Conservation (phyloP, 1,140 invertebrate species). For the Mylabris phalerata region DNA sequence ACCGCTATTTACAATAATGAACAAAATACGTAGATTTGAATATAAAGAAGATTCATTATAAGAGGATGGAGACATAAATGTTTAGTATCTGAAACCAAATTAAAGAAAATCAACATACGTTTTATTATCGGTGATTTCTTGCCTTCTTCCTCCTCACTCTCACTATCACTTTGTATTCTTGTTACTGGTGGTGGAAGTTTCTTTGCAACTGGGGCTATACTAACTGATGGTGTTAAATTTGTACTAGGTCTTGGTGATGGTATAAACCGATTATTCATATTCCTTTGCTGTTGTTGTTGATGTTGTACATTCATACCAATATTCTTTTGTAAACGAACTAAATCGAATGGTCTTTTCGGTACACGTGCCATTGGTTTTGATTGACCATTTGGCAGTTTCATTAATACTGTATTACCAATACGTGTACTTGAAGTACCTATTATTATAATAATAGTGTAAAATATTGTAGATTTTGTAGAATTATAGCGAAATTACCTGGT, state of each 20-base stretch:
- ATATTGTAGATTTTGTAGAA: no score
- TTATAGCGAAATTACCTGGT: slow-evolving; percentile 15
- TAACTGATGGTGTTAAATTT: slow-evolving; percentile 48
- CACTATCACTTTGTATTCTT: slow-evolving; percentile 30
- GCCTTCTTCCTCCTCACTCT: slow-evolving; percentile 34
- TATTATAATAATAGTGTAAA: no score
- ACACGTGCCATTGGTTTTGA: slow-evolving; percentile 43
- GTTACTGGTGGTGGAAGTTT: slow-evolving; percentile 16
- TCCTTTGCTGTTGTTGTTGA: neutral
- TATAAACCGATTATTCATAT: no score
- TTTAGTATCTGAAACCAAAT: no score
- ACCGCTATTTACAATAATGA: no score
- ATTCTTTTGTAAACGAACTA: slow-evolving; percentile 38
- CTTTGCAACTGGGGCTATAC: slow-evolving; percentile 47
- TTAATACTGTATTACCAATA: slow-evolving; percentile 51
- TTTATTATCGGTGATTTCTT: slow-evolving; percentile 18
- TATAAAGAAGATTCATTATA: no score
- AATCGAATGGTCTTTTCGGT: slow-evolving; percentile 41
- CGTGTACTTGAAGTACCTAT: slow-evolving; percentile 23
- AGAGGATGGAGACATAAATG: no score
- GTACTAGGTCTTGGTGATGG: slow-evolving; percentile 21
- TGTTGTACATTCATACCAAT: neutral
- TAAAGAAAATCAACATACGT: slow-evolving; percentile 8
- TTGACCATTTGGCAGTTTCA: slow-evolving; percentile 56
- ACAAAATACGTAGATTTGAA: no score